A percentile compares a stretch with the other conserved stretches of the same genome.
Conservation (phyloP, 2,888 invertebrate species). For the Cancer borealis region DNA sequence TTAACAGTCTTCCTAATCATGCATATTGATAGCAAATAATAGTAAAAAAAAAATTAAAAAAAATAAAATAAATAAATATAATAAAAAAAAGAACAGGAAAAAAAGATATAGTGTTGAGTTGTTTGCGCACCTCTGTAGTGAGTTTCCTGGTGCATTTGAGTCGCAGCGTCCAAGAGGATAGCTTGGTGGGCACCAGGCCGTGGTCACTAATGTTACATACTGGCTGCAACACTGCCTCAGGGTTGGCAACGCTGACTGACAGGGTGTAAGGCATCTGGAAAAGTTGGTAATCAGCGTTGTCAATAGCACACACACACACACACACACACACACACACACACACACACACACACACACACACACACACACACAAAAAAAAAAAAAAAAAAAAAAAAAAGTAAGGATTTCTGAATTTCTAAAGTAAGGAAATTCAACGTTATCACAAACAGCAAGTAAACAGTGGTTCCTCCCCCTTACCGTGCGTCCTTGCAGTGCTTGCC, state of each 20-base stretch:
- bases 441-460: background rate
- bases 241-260: conserved; percentile 63
- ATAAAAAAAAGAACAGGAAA: no score
- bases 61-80: no score
- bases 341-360: conserved; percentile 38
- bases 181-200: conserved; percentile 72
- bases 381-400: background rate
- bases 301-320: background rate
- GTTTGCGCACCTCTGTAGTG: conserved; percentile 67
- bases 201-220: conserved; percentile 71
- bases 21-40: no score
- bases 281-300: background rate
- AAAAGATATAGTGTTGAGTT: no score
- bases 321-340: conserved; percentile 42
- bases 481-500: conserved; percentile 69
- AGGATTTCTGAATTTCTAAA: background rate
- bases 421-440: background rate
- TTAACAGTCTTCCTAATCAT: no score
- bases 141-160: conserved; percentile 75
- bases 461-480: conserved; percentile 56
- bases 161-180: conserved; percentile 66
- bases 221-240: conserved; percentile 66
- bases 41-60: no score
- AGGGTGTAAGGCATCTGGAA: conserved; percentile 74
- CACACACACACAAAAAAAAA: background rate